Evolutionary conservation across 2,113 vertebrate species (phyloP).

Genomic region (Cololabis saira): DNA sequence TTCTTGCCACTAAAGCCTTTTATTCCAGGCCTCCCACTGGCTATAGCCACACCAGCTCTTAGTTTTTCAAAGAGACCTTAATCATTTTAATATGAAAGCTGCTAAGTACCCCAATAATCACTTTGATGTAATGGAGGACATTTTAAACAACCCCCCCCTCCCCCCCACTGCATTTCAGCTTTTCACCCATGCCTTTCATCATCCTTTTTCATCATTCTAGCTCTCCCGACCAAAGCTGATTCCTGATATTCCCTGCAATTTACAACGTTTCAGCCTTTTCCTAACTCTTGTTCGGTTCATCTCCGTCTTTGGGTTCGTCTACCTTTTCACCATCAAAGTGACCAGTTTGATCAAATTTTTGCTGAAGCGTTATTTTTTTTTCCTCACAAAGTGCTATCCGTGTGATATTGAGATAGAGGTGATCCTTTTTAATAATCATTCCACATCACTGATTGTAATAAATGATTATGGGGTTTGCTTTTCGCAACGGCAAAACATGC

Average conservation of each 20-base stretch:
- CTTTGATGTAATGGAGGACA: conserved; percentile 78
- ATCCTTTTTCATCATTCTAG: conserved; percentile 75
- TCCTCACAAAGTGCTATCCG: not conserved
- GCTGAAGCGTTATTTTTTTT: not conserved
- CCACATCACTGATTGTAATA: too few species aligned
- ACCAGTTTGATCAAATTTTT: conserved; percentile 24
- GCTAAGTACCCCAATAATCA: conserved; percentile 82
- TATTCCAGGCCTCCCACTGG: conserved; percentile 69
- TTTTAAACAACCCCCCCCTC: conserved; percentile 70
- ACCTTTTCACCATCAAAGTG: conserved; percentile 29
- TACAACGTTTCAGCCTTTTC: conserved; percentile 63
- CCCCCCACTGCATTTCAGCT: conserved; percentile 68
- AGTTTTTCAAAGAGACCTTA: conserved; percentile 77
- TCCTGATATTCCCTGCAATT: conserved; percentile 56
- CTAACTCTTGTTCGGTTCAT: conserved; percentile 43
- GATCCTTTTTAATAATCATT: not conserved
- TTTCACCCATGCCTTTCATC: conserved; percentile 78
- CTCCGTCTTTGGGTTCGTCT: conserved; percentile 47
- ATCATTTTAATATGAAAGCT: conserved; percentile 84
- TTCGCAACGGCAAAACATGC: too few species aligned
- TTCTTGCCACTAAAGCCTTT: conserved; percentile 58
- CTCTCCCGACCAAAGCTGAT: conserved; percentile 55
- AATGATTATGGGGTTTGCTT: too few species aligned
- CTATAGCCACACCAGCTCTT: conserved; percentile 66
- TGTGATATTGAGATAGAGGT: not conserved